These are phyloP conservation scores for Osmerus mordax DNA, from an alignment of 2,113 vertebrate genomes.

Conservation along the genomic window DNA sequence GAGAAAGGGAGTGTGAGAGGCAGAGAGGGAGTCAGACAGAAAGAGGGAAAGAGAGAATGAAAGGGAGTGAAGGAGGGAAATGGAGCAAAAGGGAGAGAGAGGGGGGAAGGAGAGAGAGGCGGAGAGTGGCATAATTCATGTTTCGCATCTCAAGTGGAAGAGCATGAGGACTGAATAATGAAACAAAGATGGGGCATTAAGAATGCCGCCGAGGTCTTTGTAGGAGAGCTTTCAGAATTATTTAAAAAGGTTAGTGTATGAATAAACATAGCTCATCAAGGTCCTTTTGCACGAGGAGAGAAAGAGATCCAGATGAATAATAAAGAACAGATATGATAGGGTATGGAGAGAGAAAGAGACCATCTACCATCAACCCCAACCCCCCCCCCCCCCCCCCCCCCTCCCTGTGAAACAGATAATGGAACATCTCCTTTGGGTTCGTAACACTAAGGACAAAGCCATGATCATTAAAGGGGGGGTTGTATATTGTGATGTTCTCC, in stretches of 20 bases:
- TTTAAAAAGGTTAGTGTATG: conserved; percentile 99
- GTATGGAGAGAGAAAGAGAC: conserved; percentile 70
- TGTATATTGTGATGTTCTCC: conserved; percentile 59
- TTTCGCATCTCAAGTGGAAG: conserved; percentile 86
- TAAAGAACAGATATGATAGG: conserved; percentile 85
- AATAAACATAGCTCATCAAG: conserved; percentile 99
- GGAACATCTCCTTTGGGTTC: conserved; percentile 76
- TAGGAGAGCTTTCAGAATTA: conserved; percentile 95
- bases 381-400: conserved; percentile 23
- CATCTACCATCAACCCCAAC: too few relatives aligned
- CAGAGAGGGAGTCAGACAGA: conserved; percentile 10
- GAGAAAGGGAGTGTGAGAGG: conserved; percentile 7
- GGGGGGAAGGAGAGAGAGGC: conserved; percentile 69
- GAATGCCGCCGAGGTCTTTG: conserved; percentile 90
- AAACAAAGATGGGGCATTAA: conserved; percentile 91
- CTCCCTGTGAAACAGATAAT: conserved; percentile 52
- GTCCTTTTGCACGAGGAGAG: conserved; percentile 85
- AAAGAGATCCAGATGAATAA: conserved; percentile 93
- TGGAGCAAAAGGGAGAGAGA: conserved; percentile 45
- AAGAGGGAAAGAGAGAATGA: conserved; percentile 10
- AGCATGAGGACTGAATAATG: conserved; percentile 91
- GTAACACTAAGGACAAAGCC: conserved; percentile 81
- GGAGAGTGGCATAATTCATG: conserved; percentile 81
- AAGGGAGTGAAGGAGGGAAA: conserved; percentile 36
- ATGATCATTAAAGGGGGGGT: conserved; percentile 81